Percentiles rank a stretch among this genome's conserved stretches.
These are phyloP conservation scores for Netelia melanura DNA, from an alignment of 2,888 invertebrate genomes.

Conservation along the genomic window DNA sequence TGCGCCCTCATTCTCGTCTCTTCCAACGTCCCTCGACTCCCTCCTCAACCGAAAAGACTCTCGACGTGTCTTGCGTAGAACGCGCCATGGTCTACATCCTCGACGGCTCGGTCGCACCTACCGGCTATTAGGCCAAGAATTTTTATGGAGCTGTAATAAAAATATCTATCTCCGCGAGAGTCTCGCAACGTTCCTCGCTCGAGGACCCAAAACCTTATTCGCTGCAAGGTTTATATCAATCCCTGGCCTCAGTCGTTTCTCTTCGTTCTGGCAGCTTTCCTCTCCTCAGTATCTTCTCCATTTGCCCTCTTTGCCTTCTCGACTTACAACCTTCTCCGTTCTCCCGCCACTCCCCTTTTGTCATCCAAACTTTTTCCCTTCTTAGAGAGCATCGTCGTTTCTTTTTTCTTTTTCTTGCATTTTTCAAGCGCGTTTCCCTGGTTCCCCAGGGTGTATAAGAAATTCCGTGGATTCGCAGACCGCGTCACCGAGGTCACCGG, in stretches of 20 bases:
- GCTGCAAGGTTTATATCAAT: conserved; percentile 59
- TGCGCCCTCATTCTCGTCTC: conserved; percentile 43
- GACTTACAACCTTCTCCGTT: conserved; percentile 36
- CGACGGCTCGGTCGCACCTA: conserved; percentile 53
- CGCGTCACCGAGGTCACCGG: conserved; percentile 26
- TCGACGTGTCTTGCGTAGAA: conserved; percentile 18
- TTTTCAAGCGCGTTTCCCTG: conserved; percentile 29
- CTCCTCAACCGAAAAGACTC: conserved; percentile 25
- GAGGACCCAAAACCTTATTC: no score
- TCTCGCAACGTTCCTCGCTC: conserved; percentile 10
- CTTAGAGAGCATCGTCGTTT: conserved; percentile 7
- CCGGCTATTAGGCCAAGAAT: conserved; percentile 81
- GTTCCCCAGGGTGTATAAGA: conserved; percentile 50
- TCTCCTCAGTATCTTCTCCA: conserved; percentile 8
- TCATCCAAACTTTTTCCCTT: conserved; percentile 15
- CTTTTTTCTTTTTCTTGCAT: conserved; percentile 17
- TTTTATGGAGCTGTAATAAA: conserved; percentile 81
- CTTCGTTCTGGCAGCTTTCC: conserved; percentile 29
- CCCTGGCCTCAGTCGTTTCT: conserved; percentile 50
- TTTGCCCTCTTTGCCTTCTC: conserved; percentile 6
- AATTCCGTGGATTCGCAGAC: conserved; percentile 67
- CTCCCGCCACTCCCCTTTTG: conserved; percentile 13
- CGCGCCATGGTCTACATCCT: conserved; percentile 33
- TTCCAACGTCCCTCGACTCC: conserved; percentile 9
- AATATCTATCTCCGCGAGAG: conserved; percentile 73